Base-by-base conservation (phyloP, 1,140 invertebrate species). In the Zaprionus ornatus region DNA sequence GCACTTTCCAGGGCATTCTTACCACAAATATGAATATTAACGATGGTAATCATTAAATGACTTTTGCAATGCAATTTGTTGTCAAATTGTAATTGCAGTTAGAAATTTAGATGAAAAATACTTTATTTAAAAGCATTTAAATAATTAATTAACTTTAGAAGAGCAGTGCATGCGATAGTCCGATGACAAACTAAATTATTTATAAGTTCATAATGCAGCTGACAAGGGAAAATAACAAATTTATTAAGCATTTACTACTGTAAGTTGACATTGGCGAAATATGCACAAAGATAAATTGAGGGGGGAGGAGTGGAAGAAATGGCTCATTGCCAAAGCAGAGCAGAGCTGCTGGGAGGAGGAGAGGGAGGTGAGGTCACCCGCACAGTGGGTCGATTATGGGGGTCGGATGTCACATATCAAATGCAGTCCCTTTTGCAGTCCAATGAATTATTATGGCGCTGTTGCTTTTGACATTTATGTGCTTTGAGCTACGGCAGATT, bases 401-500 rank as follows among this genome's bases (percentile, higher is more conserved):
- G 50, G 27, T 21, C 29, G n/a, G 17, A 4, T 42, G 35, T 21
- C 62, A 82, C 71, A 77, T 61, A 68, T 79, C 76, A 74, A 75
- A 71, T 65, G 70, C 61, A 74, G 64, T 32, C 48, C 17, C 62
- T n/a, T 17, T 37, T 54, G 75, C 68, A 67, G 57, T 54, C 62
- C 59, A 77, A 84, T 84, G 62, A 84, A 80, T 84, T 84, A 84
- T 84, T 67, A 66, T 68, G 63, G 29, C 40, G n/a, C 68, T 59
- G 48, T 54, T 80, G 81, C 66, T 61, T 73, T 80, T 84, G 81
- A 84, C 81, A 84, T 80, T 84, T 84, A 84, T 84, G 81, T 70
- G 68, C 60, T 72, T 65, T 77, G 52, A 68, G 71, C 55, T 52
- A 27, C 17, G 66, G 45, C 52, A 60, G 40, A 65, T 48, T 29